Percentiles rank a stretch among this genome's conserved stretches.
phyloP scores from a whole-genome alignment of 2,888 invertebrate genomes.

The Tyria jacobaeae region DNA sequence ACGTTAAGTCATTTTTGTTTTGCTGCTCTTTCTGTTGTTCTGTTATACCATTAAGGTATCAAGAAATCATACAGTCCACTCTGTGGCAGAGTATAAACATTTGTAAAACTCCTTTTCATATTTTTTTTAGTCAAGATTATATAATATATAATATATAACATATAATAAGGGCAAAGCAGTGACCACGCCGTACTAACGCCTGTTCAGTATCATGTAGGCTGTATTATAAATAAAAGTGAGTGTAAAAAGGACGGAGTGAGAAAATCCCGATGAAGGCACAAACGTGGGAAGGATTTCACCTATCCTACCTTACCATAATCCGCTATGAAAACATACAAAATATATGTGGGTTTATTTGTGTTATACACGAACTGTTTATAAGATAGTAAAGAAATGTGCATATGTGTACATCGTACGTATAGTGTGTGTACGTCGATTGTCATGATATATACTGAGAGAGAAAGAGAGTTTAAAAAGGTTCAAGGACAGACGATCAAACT shows the following conservation, averaged over 20 bases:
- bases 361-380: neutral
- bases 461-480: no score
- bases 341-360: neutral
- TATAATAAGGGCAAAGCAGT: neutral
- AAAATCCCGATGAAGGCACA: constrained; percentile 73
- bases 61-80: no score
- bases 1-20: no score
- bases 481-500: no score
- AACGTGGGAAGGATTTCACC: constrained; percentile 67
- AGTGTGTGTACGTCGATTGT: constrained; percentile 20
- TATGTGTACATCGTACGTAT: no score
- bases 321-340: constrained; percentile 57
- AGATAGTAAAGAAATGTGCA: constrained; percentile 15
- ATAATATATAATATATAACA: no score
- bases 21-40: no score
- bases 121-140: no score
- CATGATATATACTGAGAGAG: neutral
- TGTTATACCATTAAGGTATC: no score
- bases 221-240: constrained; percentile 51
- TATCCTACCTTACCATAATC: constrained; percentile 73
- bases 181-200: constrained; percentile 21
- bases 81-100: no score
- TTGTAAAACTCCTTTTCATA: no score
- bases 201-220: constrained; percentile 34
- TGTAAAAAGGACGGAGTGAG: constrained; percentile 57